Base-by-base conservation (phyloP, 2,888 invertebrate species). In the Machimus rusticus region DNA sequence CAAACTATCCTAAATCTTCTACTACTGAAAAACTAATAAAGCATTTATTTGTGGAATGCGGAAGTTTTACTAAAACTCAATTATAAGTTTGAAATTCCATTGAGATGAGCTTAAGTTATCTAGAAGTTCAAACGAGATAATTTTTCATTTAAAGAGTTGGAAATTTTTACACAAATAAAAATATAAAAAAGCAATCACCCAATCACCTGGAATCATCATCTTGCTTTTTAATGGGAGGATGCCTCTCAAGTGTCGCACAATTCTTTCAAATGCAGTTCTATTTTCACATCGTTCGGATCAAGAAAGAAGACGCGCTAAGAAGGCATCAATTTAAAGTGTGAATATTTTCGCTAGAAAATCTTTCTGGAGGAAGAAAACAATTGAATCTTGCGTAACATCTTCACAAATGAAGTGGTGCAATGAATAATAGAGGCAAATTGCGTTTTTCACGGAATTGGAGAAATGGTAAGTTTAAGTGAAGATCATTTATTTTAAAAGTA, bases 141-240 rank as follows among this genome's bases (percentile, higher is more conserved):
- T 19, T 51, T 66, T 66, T 28, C 66, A 66, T 23, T 9, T 23
- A 66, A 66, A 19, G 3, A 66, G 66, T 66, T 66, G 66, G 66
- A 28, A 66, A 23, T 28, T 66, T 66, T 66, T 12, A 66, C 66
- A 28, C 23, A 66, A 51, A 51, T n/a, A 51, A 5, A 19, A 78
- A 78, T 19, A 76, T 8, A n/a, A 78, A 78, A 77, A 78, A 39
- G 78, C 43, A 43, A 78, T 78, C 78, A 78, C 78, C 19, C 43
- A 78, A 19, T 78, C 78, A 78, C 43, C 78, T 78, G 78, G 37
- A 14, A 78, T 78, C 39, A 39, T 66, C 66, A 66, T 28, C 8
- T 19, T 66, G 66, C 23, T 23, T 78, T 78, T 78, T 39, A 78
- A 23, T 51, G 51, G 51, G 51, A 51, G 51, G 51, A 51, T 28